Evolutionary conservation across 2,113 vertebrate genomes (phyloP).

Genomic region (Odobenus rosmarus): DNA sequence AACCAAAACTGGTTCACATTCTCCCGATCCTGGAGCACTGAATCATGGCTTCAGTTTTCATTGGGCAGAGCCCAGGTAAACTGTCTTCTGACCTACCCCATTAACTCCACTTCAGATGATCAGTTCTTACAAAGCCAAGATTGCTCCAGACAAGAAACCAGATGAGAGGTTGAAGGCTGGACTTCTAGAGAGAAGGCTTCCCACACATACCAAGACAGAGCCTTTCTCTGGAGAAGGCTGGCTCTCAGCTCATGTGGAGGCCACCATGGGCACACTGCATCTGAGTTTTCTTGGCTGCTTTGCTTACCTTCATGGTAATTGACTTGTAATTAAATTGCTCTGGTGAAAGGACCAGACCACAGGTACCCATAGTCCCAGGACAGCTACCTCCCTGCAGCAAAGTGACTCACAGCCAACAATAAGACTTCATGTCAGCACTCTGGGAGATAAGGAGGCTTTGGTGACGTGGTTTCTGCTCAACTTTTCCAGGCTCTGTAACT

Average conservation of each 20-base stretch:
- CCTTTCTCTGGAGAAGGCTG: not conserved
- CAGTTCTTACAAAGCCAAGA: not conserved
- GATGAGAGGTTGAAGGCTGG: not conserved
- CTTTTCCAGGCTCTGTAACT: no score
- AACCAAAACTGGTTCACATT: not conserved
- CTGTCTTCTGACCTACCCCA: not conserved
- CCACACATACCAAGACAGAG: accelerated
- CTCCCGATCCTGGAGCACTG: not conserved
- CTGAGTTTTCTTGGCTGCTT: not conserved
- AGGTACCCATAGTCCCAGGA: accelerated
- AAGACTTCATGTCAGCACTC: not conserved
- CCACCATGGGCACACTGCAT: accelerated
- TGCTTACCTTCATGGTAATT: not conserved
- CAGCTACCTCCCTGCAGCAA: accelerated
- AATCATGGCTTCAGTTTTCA: not conserved
- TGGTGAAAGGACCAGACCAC: not conserved
- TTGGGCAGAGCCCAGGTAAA: not conserved
- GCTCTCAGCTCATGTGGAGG: not conserved
- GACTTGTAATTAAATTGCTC: not conserved
- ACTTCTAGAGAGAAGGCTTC: not conserved
- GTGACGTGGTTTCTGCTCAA: no score
- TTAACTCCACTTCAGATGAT: not conserved
- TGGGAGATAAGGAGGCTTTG: no score
- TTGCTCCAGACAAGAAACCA: no score
- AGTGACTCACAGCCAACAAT: no score